Conservation (phyloP, 1,140 invertebrate species). For the Parapsyche elsis region DNA sequence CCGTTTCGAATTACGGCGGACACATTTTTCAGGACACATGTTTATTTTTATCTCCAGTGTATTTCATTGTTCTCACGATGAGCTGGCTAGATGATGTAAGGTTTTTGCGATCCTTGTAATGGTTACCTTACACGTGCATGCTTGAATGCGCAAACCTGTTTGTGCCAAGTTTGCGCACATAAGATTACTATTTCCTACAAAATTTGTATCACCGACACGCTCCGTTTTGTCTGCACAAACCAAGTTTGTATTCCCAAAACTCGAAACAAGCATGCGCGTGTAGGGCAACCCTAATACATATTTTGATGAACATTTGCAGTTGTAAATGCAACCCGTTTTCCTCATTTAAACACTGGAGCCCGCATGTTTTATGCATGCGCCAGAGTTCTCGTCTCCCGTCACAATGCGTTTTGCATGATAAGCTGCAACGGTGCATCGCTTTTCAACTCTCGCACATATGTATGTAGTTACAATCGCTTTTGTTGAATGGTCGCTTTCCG, state of each 20-base stretch:
- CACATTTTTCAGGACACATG: neutral
- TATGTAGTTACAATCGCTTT: neutral
- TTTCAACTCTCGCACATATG: neutral
- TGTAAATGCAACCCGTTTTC: neutral
- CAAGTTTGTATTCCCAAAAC: no score
- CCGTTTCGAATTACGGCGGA: neutral
- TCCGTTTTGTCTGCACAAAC: no score
- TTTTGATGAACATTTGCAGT: no score
- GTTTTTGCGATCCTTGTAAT: no score
- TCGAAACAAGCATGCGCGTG: no score
- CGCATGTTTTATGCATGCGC: no score
- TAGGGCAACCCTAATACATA: no score
- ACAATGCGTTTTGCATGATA: neutral
- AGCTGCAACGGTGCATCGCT: neutral
- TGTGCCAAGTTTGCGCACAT: no score
- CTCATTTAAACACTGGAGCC: neutral
- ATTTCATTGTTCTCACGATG: slow-evolving; percentile 41
- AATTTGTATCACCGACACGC: no score
- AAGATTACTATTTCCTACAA: no score
- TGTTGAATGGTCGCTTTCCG: neutral
- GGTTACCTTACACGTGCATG: no score
- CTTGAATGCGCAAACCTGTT: no score
- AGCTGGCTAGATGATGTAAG: neutral
- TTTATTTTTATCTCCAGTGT: slow-evolving; percentile 7
- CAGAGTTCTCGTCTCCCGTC: neutral